Evolutionary conservation across 2,797 vertebrate genomes (phyloP).

Genomic region (Sebastes trivittatus): DNA sequence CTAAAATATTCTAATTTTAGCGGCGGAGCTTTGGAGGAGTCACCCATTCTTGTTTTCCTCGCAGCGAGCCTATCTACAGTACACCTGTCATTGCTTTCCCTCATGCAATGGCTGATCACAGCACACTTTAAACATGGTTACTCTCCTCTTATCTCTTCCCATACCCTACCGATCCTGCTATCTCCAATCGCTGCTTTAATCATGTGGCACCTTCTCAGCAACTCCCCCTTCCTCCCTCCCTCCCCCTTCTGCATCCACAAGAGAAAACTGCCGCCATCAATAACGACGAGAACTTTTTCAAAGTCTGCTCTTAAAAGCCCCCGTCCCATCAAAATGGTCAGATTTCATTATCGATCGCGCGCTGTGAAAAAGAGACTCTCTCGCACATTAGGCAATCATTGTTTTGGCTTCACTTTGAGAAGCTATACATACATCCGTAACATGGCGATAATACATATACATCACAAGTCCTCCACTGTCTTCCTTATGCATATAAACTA

Average conservation of each 20-base stretch:
- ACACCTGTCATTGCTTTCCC: conserved; percentile 80
- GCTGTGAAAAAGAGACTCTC: conserved; percentile 36
- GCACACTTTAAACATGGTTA: conserved; percentile 82
- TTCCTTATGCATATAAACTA: conserved; percentile 71
- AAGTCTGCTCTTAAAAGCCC: conserved; percentile 68
- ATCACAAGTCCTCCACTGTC: conserved; percentile 44
- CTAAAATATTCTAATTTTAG: conserved; percentile 81
- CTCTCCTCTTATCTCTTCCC: conserved; percentile 80
- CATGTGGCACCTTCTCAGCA: conserved; percentile 75
- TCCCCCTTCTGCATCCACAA: conserved; percentile 13
- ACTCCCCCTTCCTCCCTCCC: background rate
- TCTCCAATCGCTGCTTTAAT: conserved; percentile 82
- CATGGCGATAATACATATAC: conserved; percentile 39
- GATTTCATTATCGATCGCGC: conserved; percentile 67
- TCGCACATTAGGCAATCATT: conserved; percentile 50
- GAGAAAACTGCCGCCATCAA: conserved; percentile 74
- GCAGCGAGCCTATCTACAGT: conserved; percentile 54
- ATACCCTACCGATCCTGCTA: conserved; percentile 72
- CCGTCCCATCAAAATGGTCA: conserved; percentile 74
- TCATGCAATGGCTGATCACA: conserved; percentile 82
- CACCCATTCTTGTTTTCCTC: conserved; percentile 72
- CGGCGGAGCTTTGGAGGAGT: conserved; percentile 65
- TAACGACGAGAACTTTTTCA: conserved; percentile 73
- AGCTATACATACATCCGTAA: conserved; percentile 47
- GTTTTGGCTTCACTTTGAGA: conserved; percentile 61